Conservation (phyloP, 2,113 vertebrate genomes). For the Tricholaema leucomelas region DNA sequence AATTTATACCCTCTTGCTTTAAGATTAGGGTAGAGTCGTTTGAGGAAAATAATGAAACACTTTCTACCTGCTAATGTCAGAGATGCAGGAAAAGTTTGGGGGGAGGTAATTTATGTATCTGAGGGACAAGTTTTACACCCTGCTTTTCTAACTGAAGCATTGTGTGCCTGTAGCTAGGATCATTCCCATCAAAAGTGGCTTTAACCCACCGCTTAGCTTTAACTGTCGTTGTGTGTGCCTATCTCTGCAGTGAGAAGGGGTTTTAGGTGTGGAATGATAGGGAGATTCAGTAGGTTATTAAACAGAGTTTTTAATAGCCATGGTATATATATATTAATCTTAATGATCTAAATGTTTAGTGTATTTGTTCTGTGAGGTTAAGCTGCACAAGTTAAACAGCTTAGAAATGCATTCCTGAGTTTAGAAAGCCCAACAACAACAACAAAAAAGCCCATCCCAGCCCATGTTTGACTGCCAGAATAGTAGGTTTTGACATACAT, state of each 20-base stretch:
- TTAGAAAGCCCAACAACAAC: neutral
- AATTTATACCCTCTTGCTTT: constrained; percentile 78
- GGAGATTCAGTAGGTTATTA: neutral
- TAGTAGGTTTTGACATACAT: neutral
- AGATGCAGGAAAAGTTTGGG: constrained; percentile 20
- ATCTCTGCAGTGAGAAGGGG: neutral
- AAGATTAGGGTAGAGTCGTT: constrained; percentile 39
- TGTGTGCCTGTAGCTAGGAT: neutral
- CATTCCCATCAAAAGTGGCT: neutral
- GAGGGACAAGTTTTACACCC: neutral
- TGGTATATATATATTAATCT: neutral
- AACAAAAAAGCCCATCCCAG: neutral
- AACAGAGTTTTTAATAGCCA: neutral
- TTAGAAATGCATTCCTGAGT: neutral
- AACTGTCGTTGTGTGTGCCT: neutral
- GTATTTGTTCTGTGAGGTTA: neutral
- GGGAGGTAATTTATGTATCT: constrained; percentile 31
- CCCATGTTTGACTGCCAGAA: neutral
- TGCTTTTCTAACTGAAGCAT: neutral
- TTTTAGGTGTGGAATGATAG: accelerated
- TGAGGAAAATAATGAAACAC: constrained; percentile 70
- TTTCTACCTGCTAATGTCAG: constrained; percentile 61
- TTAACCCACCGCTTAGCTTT: neutral
- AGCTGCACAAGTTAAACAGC: neutral
- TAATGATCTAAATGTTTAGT: neutral